These are phyloP conservation scores for Trichogramma pretiosum DNA, from an alignment of 1,140 invertebrate genomes.

Conservation along the genomic window DNA sequence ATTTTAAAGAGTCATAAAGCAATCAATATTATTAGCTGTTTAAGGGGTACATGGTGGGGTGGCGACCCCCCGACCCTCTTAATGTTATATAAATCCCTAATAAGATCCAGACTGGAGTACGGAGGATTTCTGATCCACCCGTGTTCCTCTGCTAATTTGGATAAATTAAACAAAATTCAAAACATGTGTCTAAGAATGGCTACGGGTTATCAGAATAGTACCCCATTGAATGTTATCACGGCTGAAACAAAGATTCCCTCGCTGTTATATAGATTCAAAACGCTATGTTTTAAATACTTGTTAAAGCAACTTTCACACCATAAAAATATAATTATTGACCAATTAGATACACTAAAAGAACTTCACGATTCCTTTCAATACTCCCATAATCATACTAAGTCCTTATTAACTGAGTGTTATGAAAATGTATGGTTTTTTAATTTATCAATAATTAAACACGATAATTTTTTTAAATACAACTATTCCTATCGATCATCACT, in stretches of 20 bases:
- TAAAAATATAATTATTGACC: neutral
- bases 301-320: neutral
- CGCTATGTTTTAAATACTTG: neutral
- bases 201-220: neutral
- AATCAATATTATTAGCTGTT: slow-evolving; percentile 17
- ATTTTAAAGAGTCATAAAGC: slow-evolving; percentile 8
- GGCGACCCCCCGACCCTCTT: slow-evolving; percentile 7
- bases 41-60: slow-evolving; percentile 22
- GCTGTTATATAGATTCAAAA: neutral
- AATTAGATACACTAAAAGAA: neutral
- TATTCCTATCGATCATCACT: neutral
- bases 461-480: neutral
- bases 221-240: neutral
- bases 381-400: neutral
- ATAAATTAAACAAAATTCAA: slow-evolving; percentile 1
- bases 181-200: neutral
- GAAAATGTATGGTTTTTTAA: neutral
- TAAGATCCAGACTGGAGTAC: neutral
- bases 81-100: neutral
- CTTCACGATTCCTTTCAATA: neutral
- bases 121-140: neutral
- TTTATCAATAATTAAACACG: neutral
- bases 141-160: neutral
- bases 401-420: neutral
- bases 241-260: neutral